Percentiles rank a stretch among this genome's conserved stretches.
phyloP scores from a whole-genome alignment of 2,797 vertebrate genomes.

The Eurystomus glaucurus region DNA sequence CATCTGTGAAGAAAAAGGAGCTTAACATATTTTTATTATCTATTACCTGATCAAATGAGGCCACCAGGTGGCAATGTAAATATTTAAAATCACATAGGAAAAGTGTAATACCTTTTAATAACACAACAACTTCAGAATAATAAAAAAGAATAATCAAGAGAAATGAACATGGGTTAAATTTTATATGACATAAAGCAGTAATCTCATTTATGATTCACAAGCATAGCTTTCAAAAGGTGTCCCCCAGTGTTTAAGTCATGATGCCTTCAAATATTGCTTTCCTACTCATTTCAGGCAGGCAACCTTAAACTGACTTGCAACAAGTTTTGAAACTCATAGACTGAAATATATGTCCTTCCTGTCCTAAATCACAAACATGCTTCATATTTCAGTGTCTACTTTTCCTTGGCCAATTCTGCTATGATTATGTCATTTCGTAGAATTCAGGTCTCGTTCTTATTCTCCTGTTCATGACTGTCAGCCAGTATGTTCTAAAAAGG shows the following conservation, averaged over 20 bases:
- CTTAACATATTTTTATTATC: background rate
- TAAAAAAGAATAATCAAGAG: background rate
- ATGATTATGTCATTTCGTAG: background rate
- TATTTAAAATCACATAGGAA: background rate
- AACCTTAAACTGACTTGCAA: background rate
- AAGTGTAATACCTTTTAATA: background rate
- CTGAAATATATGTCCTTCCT: background rate
- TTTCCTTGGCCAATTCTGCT: background rate
- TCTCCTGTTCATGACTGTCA: background rate
- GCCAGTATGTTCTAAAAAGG: background rate
- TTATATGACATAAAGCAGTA: background rate
- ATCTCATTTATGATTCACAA: background rate
- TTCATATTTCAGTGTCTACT: background rate
- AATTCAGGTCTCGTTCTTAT: background rate
- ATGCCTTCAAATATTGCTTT: background rate
- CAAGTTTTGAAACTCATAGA: background rate
- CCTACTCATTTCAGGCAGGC: background rate
- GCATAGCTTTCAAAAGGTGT: background rate
- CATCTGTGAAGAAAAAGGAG: background rate
- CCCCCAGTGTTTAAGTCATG: background rate
- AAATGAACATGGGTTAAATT: background rate
- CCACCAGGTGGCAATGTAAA: slow-evolving; percentile 66
- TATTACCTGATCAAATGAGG: slow-evolving; percentile 56
- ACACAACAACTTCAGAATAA: background rate
- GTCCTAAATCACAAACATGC: background rate